Percentiles rank a stretch among this genome's conserved stretches.
Evolutionary conservation across 2,113 vertebrate species (phyloP).

Genomic region (Heloderma charlesbogerti): DNA sequence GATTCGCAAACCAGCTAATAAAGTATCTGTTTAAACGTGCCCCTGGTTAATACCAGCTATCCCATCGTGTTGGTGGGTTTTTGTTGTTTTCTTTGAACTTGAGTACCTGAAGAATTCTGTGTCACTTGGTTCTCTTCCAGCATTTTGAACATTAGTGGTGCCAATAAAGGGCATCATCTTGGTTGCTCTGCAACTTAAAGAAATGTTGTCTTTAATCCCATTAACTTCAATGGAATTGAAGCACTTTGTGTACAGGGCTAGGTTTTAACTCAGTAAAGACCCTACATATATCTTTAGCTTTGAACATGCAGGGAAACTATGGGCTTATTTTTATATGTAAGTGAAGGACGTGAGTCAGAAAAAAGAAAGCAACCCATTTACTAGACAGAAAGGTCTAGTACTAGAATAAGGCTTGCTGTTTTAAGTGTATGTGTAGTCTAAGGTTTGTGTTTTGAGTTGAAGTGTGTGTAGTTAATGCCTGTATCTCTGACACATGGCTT

Average conservation of each 20-base stretch:
- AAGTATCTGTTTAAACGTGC: neutral
- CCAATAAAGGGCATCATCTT: neutral
- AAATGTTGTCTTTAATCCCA: neutral
- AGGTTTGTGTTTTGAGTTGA: neutral
- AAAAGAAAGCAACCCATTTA: neutral
- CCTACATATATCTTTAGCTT: neutral
- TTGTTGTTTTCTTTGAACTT: neutral
- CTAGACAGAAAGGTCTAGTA: neutral
- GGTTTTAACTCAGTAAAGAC: neutral
- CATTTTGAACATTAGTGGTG: neutral
- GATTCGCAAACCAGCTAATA: neutral
- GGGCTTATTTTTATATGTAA: neutral
- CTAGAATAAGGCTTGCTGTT: neutral
- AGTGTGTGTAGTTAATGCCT: neutral
- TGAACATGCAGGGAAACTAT: neutral
- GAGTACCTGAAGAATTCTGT: neutral
- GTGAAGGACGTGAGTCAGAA: neutral
- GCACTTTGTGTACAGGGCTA: neutral
- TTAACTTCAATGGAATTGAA: neutral
- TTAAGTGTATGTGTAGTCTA: neutral
- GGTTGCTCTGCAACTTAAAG: neutral
- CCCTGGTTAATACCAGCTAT: neutral
- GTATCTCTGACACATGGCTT: neutral
- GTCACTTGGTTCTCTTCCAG: neutral
- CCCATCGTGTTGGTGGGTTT: neutral